Conservation (phyloP, 2,113 vertebrate genomes). For the Sphaerodactylus townsendi region DNA sequence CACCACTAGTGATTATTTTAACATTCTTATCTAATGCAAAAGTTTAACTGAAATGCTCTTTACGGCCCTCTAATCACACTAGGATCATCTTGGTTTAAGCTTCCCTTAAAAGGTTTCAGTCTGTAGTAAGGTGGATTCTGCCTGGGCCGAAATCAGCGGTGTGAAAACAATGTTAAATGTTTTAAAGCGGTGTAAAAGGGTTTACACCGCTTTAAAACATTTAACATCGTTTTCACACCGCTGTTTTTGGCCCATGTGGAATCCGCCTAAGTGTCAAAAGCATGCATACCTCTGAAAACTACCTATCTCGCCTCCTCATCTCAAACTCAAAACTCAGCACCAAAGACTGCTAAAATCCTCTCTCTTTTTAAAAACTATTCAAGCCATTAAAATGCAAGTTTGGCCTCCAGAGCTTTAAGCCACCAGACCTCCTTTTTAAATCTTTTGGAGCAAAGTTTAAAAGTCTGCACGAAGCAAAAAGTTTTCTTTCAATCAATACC, state of each 20-base stretch:
- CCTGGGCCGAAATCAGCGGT: too few relatives aligned
- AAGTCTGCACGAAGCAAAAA: constrained; percentile 36
- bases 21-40: too few relatives aligned
- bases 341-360: neutral
- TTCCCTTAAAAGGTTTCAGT: neutral
- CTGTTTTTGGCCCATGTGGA: too few relatives aligned
- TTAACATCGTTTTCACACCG: too few relatives aligned
- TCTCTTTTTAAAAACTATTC: neutral
- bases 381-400: neutral
- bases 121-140: too few relatives aligned
- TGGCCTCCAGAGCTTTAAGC: neutral
- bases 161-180: too few relatives aligned
- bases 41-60: too few relatives aligned
- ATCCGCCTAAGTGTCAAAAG: neutral
- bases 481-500: constrained; percentile 12
- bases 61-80: neutral
- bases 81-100: neutral
- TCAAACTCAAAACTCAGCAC: neutral
- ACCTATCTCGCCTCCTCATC: neutral
- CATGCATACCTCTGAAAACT: neutral
- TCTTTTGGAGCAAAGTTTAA: neutral
- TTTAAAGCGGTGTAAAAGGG: too few relatives aligned
- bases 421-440: too few relatives aligned
- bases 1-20: too few relatives aligned
- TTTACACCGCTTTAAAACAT: too few relatives aligned